Base-by-base conservation (phyloP, 2,797 vertebrate genomes). In the Alauda arvensis region DNA sequence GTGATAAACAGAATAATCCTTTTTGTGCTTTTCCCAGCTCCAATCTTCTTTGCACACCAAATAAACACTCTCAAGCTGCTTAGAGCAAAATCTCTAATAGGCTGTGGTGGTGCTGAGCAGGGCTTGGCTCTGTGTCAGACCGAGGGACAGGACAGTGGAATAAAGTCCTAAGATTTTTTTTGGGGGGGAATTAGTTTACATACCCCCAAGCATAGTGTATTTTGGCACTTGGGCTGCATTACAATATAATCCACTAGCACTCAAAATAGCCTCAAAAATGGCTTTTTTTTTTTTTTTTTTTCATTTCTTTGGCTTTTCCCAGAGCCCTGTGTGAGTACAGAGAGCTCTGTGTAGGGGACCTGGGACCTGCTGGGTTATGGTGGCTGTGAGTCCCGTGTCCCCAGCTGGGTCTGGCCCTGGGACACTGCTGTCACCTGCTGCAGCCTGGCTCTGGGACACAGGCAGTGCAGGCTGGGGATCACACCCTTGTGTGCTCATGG, bases 21-120 rank as follows among this genome's bases (percentile, higher is more conserved):
- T 95, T 94, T 94, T 95, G 91, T 95, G 91, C 95, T 67, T 94
- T 94, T 92, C 94, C 94, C 93, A 85, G 93, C 93, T 94, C 88
- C 94, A 95, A 94, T 95, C 95, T 95, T 91, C 95, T 95, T 94
- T 95, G 93, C 95, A 95, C 94, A 95, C 93, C 95, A 96, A 95
- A 96, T 95, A 96, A 96, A 96, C 95, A 94, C 93, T 95, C 93
- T 90, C 95, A 96, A 95, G 90, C 95, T 94, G 93, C 95, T 95
- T 92, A 96, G 90, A 94, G 95, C 90, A 92, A 95, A 95, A 95
- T 93, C 95, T 95, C 90, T 91, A 93, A 93, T 89, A 95, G 94
- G 93, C 93, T 82, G 91, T 59, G 87, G 92, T 93, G 48, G 93
- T 93, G 48, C 86, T 93, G 90, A 70, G 90, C 93, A 69, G 88